Conservation (phyloP, 2,888 invertebrate species). For the Leptopterna dolabrata region DNA sequence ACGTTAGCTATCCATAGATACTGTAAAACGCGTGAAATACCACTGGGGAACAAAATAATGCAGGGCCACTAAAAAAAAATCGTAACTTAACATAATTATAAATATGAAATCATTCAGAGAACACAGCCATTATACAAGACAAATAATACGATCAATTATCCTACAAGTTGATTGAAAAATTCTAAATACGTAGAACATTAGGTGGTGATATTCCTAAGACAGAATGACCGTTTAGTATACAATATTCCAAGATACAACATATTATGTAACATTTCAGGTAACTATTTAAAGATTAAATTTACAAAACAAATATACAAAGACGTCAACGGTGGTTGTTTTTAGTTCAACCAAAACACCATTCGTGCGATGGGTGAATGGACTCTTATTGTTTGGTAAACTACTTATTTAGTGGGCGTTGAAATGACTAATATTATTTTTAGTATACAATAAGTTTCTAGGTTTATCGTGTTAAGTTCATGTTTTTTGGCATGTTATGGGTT, state of each 20-base stretch:
- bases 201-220: neutral
- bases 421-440: too few species aligned
- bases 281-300: neutral
- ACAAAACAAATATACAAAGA: neutral
- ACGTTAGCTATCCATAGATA: too few species aligned
- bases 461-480: too few species aligned
- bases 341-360: neutral
- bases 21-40: too few species aligned
- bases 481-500: neutral
- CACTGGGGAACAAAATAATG: too few species aligned
- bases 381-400: too few species aligned
- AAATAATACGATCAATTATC: neutral
- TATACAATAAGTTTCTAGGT: too few species aligned
- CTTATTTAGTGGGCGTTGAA: too few species aligned
- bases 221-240: conserved; percentile 13
- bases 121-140: neutral
- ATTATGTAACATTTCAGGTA: neutral
- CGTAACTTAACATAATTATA: neutral
- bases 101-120: neutral
- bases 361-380: too few species aligned
- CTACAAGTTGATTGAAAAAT: neutral
- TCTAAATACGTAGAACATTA: neutral
- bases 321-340: neutral
- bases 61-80: neutral
- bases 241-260: neutral